phyloP scores from a whole-genome alignment of 2,113 vertebrate genomes.

The Corvus hawaiiensis region DNA sequence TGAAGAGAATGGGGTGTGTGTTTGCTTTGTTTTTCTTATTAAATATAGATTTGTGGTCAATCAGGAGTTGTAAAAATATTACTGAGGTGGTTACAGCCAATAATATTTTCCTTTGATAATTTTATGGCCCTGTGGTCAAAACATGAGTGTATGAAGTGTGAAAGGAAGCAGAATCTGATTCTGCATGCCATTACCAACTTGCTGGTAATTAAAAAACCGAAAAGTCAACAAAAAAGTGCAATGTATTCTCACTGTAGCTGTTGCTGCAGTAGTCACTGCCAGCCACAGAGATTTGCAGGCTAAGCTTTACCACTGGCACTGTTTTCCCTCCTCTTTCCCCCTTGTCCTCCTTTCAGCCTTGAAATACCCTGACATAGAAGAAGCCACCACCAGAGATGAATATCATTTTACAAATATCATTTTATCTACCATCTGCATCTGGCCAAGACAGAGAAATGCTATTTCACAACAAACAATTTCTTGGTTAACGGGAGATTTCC shows the following conservation, averaged over 20 bases:
- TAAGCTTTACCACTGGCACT: not conserved
- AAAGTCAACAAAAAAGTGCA: slow-evolving; percentile 59
- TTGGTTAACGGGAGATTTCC: not conserved
- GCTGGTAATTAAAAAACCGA: slow-evolving; percentile 48
- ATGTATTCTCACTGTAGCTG: slow-evolving; percentile 8
- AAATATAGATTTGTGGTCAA: slow-evolving; percentile 66
- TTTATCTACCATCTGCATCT: not conserved
- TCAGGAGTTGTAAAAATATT: slow-evolving; percentile 62
- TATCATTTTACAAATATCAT: not conserved
- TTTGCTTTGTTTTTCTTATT: slow-evolving; percentile 63
- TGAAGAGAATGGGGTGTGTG: slow-evolving; percentile 51
- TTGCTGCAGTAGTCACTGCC: not conserved
- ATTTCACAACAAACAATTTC: not conserved
- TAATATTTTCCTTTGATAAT: slow-evolving; percentile 64
- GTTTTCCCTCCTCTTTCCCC: not conserved
- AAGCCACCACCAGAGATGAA: not conserved
- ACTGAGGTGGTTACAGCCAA: slow-evolving; percentile 53
- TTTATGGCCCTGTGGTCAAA: slow-evolving; percentile 59
- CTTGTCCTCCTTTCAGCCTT: not conserved
- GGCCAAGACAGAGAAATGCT: rapidly evolving
- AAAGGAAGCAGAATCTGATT: slow-evolving; percentile 61
- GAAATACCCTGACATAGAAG: not conserved
- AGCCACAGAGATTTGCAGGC: not conserved
- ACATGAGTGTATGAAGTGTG: slow-evolving; percentile 54
- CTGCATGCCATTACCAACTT: slow-evolving; percentile 54